Base-by-base conservation (phyloP, 1,140 invertebrate genomes). In the Tetramorium alpestre region DNA sequence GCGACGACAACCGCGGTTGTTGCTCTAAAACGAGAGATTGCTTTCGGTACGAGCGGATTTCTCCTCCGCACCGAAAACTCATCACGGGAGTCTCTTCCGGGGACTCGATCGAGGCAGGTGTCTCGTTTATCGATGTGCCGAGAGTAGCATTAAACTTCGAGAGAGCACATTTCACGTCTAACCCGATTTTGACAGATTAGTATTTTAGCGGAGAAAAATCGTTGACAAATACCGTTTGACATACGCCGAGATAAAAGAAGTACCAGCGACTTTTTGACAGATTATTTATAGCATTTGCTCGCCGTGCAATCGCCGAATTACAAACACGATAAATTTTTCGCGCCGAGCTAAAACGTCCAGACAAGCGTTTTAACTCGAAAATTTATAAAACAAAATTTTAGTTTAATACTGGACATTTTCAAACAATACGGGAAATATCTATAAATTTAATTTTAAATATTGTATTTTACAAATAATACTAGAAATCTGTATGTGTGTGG, bases 121-220 rank as follows among this genome's bases (percentile, higher is more conserved):
- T 49, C 54, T 47, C 28, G 28, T 60, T 82, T 44, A 82, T 62
- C 41, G 41, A 73, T 28, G 28, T 72, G 6, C 44, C 51, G 25
- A 38, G 7, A 25, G 5, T 38, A 60, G 47, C 25, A n/a, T 84
- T 41, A 47, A 22, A 33, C 16, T 47, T 47, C n/a, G 13, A 47
- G 18, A 44, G 41, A 18, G 8, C 58, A 54, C n/a, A 16, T 60
- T 58, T 56, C 47, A 22, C 33, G 38, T 60, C 54, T 70, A 72
- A 47, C n/a, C 22, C 47, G 18, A 84, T 49, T 84, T 60, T 75
- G 62, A 73, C 33, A 56, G 44, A 67, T 65, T 18, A 65, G 18
- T 10, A 65, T 44, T 44, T 25, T 11, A 44, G 33, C 5, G 38
- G 16, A n/a, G 25, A 77, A 47, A 77, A 28, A 47, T 77, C 41